Conservation (phyloP, 2,113 vertebrate species). For the Mustelus asterias region DNA sequence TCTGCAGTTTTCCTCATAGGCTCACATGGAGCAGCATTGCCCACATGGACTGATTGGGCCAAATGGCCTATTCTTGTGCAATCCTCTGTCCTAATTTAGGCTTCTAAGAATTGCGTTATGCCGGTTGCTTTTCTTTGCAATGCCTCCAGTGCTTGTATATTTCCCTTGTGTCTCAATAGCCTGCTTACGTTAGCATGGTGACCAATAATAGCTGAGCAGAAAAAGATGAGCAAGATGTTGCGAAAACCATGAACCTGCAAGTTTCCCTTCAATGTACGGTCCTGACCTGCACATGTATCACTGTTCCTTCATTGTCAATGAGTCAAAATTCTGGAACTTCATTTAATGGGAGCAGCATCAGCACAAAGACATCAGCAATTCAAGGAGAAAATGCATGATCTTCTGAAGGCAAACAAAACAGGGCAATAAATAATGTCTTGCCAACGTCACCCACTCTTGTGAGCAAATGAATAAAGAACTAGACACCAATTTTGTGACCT, state of each 20-base stretch:
- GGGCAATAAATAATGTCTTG: no score
- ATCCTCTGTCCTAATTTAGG: not conserved
- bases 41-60: not conserved
- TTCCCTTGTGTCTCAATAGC: not conserved
- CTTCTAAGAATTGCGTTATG: not conserved
- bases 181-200: not conserved
- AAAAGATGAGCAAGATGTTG: not conserved
- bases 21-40: not conserved
- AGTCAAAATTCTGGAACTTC: no score
- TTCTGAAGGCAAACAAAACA: no score
- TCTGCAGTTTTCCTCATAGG: not conserved
- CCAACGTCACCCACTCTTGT: no score
- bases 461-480: no score
- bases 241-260: not conserved
- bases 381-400: no score
- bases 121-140: not conserved
- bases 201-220: not conserved
- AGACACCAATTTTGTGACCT: no score
- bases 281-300: no score
- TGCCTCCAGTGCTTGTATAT: not conserved
- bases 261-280: no score
- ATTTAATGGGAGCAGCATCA: no score
- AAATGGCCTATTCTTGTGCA: not conserved
- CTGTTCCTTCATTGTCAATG: no score
- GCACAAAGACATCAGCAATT: no score